Conservation (phyloP, 1,140 invertebrate genomes). For the Sinonovacula constricta region DNA sequence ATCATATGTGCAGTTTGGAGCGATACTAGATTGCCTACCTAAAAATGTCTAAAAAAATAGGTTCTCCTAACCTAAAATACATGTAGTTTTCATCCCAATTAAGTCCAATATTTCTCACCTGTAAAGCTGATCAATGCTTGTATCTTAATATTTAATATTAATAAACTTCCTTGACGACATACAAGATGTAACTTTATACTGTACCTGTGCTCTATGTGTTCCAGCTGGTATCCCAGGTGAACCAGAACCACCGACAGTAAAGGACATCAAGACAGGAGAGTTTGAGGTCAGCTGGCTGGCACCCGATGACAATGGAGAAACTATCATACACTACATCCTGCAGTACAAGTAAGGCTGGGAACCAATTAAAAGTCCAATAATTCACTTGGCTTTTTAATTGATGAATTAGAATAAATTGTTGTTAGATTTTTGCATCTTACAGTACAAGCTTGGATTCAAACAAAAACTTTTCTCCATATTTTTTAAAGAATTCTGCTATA, state of each 20-base stretch:
- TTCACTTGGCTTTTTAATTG: too few species aligned
- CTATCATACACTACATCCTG: conserved; percentile 69
- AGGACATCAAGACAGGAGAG: conserved; percentile 82
- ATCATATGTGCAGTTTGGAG: too few species aligned
- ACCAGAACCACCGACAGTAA: conserved; percentile 81
- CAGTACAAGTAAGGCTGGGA: conserved; percentile 68
- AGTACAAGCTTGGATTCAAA: too few species aligned
- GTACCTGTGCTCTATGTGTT: conserved; percentile 11
- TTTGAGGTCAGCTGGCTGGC: conserved; percentile 87
- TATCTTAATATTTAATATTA: too few species aligned
- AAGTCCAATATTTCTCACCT: neutral
- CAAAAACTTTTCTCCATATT: too few species aligned
- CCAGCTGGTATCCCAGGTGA: conserved; percentile 63
- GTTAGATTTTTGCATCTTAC: too few species aligned
- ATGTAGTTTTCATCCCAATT: neutral
- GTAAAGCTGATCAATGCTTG: too few species aligned
- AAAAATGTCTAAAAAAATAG: neutral
- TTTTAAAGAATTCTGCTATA: too few species aligned
- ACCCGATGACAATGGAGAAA: conserved; percentile 83
- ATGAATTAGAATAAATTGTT: too few species aligned
- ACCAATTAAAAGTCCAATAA: neutral
- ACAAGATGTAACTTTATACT: neutral
- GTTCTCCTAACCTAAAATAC: neutral
- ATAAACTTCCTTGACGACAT: neutral
- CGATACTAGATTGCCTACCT: too few species aligned